A percentile compares a stretch with the other conserved stretches of the same genome.
Conservation (phyloP, 2,113 vertebrate genomes). For the Ifrita kowaldi region DNA sequence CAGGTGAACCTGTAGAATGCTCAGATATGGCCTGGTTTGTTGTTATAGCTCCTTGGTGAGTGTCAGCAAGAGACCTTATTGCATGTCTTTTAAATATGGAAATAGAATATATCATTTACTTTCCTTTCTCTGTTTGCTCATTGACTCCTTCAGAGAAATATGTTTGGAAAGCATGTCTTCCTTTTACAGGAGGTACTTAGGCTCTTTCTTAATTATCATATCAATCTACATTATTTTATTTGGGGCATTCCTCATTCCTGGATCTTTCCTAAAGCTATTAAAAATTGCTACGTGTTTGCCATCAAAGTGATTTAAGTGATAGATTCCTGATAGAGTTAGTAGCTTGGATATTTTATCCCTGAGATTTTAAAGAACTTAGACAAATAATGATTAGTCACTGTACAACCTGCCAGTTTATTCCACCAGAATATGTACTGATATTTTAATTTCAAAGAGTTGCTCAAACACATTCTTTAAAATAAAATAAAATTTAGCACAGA, state of each 20-base stretch:
- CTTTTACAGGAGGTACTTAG: not conserved
- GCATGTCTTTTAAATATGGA: not conserved
- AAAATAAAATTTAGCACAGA: too few species aligned
- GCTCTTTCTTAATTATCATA: not conserved
- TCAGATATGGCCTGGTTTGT: not conserved
- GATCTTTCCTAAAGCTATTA: not conserved
- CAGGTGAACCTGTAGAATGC: not conserved
- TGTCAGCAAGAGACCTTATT: not conserved
- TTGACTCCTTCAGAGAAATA: not conserved
- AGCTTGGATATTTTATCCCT: not conserved
- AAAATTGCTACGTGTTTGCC: not conserved
- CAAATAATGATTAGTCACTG: not conserved
- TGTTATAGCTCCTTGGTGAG: not conserved
- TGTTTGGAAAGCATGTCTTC: conserved; percentile 6
- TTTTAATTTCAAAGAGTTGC: not conserved
- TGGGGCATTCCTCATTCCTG: not conserved
- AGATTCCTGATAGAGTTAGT: not conserved
- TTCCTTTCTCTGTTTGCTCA: not conserved
- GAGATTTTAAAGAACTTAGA: not conserved
- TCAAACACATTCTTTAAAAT: not conserved
- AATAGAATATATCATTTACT: not conserved
- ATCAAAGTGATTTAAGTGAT: not conserved
- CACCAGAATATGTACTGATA: not conserved
- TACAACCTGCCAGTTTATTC: not conserved
- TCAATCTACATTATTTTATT: not conserved